Evolutionary conservation across 1,140 invertebrate species (phyloP).

Genomic region (Drosophila pseudoananassae): DNA sequence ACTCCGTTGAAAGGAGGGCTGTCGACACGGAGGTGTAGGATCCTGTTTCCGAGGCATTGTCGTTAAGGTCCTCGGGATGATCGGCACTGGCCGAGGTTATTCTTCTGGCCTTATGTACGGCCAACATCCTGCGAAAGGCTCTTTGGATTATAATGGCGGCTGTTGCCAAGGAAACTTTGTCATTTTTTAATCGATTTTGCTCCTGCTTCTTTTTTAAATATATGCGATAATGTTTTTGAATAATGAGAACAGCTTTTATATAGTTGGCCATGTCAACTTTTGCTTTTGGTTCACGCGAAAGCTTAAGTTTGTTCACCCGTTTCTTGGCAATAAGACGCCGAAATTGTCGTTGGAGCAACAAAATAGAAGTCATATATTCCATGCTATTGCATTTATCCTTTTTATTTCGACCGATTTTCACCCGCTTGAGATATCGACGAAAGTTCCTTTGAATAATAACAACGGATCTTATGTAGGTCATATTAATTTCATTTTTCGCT

Average conservation of each 20-base stretch:
- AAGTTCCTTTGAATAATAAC: constrained; percentile 58
- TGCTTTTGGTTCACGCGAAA: neutral
- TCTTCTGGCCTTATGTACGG: constrained; percentile 22
- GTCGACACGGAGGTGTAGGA: constrained; percentile 78
- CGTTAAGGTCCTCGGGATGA: constrained; percentile 60
- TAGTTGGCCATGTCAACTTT: constrained; percentile 38
- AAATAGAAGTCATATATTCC: constrained; percentile 54
- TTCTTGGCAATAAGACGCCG: constrained; percentile 43
- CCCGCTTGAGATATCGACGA: constrained; percentile 51
- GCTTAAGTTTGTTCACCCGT: constrained; percentile 11
- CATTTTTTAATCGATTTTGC: constrained; percentile 15
- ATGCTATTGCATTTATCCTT: constrained; percentile 31
- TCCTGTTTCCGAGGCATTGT: constrained; percentile 66
- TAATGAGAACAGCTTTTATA: constrained; percentile 50
- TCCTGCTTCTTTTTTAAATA: constrained; percentile 45
- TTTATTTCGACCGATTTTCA: constrained; percentile 12
- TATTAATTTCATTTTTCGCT: neutral
- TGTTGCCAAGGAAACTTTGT: constrained; percentile 39
- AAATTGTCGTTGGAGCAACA: constrained; percentile 63
- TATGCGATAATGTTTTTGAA: constrained; percentile 54
- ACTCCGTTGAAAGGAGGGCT: constrained; percentile 69
- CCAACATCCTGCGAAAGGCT: constrained; percentile 60
- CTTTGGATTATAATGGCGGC: constrained; percentile 74
- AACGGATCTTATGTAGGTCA: constrained; percentile 46
- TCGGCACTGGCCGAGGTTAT: constrained; percentile 30